Conservation (phyloP, 2,888 invertebrate genomes). For the Drosophila mettleri region DNA sequence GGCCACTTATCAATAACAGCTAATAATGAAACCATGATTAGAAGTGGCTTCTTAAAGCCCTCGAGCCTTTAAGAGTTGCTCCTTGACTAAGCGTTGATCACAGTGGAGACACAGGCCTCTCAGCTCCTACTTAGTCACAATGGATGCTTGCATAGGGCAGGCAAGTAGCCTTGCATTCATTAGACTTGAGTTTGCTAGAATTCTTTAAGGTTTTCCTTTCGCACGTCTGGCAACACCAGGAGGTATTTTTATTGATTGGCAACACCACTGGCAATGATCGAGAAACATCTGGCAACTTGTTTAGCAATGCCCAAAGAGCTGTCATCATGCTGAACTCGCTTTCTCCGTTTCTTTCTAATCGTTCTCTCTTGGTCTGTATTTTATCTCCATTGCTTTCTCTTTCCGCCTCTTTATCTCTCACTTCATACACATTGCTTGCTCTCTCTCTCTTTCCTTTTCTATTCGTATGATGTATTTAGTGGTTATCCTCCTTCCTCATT, state of each 20-base stretch:
- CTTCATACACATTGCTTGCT: too few relatives aligned
- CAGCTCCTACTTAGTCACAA: background rate
- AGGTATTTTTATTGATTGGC: background rate
- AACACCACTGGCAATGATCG: background rate
- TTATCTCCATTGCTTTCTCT: background rate
- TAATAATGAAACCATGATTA: slow-evolving; percentile 46
- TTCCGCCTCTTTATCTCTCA: background rate
- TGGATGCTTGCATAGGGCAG: too few relatives aligned
- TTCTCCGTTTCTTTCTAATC: background rate
- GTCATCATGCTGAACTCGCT: background rate
- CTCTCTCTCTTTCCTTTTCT: background rate
- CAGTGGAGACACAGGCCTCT: too few relatives aligned
- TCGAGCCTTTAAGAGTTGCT: background rate
- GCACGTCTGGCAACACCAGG: background rate
- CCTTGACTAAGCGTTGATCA: background rate
- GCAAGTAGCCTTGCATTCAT: too few relatives aligned
- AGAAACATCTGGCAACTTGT: background rate
- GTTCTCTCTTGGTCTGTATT: background rate
- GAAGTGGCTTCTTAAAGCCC: slow-evolving; percentile 11
- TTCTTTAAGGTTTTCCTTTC: background rate
- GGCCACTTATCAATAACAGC: slow-evolving; percentile 32
- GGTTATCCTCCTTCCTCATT: too few relatives aligned
- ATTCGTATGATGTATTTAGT: too few relatives aligned
- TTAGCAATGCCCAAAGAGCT: background rate
- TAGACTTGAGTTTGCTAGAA: background rate